Evolutionary conservation across 2,888 invertebrate genomes (phyloP).

Genomic region (Timema podura): DNA sequence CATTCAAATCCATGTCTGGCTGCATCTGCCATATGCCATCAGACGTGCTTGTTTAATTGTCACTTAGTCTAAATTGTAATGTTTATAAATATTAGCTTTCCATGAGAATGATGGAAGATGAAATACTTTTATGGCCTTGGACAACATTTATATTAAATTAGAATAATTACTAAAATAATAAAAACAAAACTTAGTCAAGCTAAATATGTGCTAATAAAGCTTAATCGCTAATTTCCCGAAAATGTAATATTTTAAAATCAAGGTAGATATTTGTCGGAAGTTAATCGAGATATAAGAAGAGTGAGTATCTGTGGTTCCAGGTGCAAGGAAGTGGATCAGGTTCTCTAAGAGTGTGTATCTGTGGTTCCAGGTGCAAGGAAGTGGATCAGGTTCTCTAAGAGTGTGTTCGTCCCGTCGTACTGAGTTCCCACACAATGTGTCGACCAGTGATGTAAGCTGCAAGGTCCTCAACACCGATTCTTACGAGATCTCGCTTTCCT

Average conservation of each 20-base stretch:
- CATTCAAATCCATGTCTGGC: too few species aligned
- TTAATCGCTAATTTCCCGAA: neutral
- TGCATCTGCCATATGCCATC: too few species aligned
- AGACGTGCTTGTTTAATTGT: too few species aligned
- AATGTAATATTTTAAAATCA: neutral
- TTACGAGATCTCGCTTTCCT: neutral
- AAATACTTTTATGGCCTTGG: too few species aligned
- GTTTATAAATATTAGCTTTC: too few species aligned
- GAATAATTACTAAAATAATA: too few species aligned
- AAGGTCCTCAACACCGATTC: neutral
- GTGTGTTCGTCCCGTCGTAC: neutral
- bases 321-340: neutral
- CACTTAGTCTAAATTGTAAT: too few species aligned
- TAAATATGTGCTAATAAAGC: too few species aligned
- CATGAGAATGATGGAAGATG: too few species aligned
- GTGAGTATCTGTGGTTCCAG: neutral
- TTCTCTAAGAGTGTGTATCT: neutral
- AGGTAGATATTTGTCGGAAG: too few species aligned
- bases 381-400: neutral
- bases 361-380: neutral
- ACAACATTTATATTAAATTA: too few species aligned
- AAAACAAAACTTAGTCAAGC: too few species aligned
- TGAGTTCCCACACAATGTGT: conserved; percentile 5
- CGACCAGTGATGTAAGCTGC: neutral
- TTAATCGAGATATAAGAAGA: neutral